Percentiles rank a stretch among this genome's conserved stretches.
Evolutionary conservation across 2,888 invertebrate species (phyloP).

Genomic region (Eupithecia subfuscata): DNA sequence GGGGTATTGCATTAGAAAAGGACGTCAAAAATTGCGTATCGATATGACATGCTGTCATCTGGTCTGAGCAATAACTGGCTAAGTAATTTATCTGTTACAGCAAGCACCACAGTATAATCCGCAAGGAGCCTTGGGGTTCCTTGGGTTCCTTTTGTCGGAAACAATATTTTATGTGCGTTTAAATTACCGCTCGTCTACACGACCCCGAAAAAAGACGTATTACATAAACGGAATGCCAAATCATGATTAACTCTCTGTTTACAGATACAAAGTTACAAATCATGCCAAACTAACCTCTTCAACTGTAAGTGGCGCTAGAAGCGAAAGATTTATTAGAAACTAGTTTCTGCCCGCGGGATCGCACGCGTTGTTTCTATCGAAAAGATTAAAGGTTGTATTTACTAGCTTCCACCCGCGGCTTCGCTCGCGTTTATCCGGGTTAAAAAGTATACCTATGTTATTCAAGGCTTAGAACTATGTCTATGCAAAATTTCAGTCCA

Average conservation of each 20-base stretch:
- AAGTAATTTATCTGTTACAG: no score
- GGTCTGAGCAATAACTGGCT: no score
- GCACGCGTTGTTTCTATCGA: neutral
- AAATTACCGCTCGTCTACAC: slow-evolving; percentile 13
- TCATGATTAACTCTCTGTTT: slow-evolving; percentile 5
- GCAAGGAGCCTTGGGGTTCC: neutral
- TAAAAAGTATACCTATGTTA: neutral
- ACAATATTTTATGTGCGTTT: neutral
- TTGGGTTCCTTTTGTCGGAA: neutral
- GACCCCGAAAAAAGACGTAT: slow-evolving; percentile 22
- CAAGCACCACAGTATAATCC: neutral
- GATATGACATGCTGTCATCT: neutral
- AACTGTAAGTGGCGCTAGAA: neutral
- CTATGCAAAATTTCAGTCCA: no score
- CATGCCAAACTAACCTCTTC: neutral
- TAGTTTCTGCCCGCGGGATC: neutral
- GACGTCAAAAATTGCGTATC: no score
- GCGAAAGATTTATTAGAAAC: neutral
- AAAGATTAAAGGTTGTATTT: no score
- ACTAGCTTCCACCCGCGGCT: no score
- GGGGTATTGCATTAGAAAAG: no score
- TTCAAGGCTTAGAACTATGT: neutral
- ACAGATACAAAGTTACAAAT: slow-evolving; percentile 19
- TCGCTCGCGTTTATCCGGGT: no score
- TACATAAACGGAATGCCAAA: slow-evolving; percentile 31